Evolutionary conservation across 1,140 invertebrate species (phyloP).

Genomic region (Drosophila murphyi): DNA sequence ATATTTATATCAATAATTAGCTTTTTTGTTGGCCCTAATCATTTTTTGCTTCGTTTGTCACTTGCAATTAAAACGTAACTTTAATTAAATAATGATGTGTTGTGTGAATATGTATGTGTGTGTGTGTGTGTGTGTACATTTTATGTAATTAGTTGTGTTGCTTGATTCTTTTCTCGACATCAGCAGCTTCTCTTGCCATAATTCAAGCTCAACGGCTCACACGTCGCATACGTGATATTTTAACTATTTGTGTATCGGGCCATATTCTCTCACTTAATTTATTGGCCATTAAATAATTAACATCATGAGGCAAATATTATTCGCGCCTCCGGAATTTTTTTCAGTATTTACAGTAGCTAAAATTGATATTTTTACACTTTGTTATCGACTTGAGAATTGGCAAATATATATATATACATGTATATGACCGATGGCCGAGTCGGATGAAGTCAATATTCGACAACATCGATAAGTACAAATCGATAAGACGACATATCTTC

Average conservation of each 20-base stretch:
- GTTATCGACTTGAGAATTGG: too few relatives aligned
- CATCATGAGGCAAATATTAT: conserved; percentile 42
- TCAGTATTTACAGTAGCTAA: too few relatives aligned
- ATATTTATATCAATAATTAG: conserved; percentile 3
- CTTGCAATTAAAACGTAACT: conserved; percentile 61
- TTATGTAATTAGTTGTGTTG: conserved; percentile 17
- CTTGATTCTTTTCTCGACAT: conserved; percentile 1
- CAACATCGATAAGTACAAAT: too few relatives aligned
- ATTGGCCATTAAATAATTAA: conserved; percentile 72
- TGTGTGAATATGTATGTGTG: conserved; percentile 16
- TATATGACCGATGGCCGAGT: too few relatives aligned
- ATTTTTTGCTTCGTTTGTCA: conserved; percentile 28
- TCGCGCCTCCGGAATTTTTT: conserved; percentile 7
- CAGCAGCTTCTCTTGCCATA: background rate
- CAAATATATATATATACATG: too few relatives aligned
- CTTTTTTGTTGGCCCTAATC: conserved; percentile 39
- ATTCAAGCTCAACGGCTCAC: background rate
- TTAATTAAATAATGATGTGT: conserved; percentile 53
- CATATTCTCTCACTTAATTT: conserved; percentile 32
- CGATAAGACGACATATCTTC: too few relatives aligned
- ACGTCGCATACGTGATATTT: conserved; percentile 39
- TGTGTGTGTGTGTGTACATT: conserved; percentile 1
- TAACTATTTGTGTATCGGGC: conserved; percentile 1
- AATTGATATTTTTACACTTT: too few relatives aligned
- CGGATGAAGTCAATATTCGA: too few relatives aligned